These are phyloP conservation scores for Camponotus vicinus DNA, from an alignment of 1,140 invertebrate species.

Conservation along the genomic window DNA sequence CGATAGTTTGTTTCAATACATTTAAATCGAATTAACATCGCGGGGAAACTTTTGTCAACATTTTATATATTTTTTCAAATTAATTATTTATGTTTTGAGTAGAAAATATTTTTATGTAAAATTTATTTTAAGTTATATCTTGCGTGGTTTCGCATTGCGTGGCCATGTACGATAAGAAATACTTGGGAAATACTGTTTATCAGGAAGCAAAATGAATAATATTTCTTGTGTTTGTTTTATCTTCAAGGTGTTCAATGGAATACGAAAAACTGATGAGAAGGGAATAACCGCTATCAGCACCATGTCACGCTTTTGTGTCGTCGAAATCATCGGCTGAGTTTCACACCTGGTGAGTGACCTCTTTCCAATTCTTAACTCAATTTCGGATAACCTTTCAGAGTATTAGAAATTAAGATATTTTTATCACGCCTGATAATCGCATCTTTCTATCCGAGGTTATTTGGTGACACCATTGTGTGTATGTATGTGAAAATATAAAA, in stretches of 20 bases:
- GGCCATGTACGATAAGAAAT: conserved; percentile 1
- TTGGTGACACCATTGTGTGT: not conserved
- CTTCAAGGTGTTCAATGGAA: conserved; percentile 33
- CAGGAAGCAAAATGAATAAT: conserved; percentile 28
- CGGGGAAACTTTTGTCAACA: not conserved
- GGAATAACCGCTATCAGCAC: conserved; percentile 8
- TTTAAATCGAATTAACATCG: not conserved
- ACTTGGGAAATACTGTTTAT: conserved; percentile 33
- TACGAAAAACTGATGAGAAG: not conserved
- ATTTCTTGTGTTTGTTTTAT: conserved; percentile 42
- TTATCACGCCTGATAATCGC: conserved; percentile 1
- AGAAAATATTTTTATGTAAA: conserved; percentile 1
- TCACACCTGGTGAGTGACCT: conserved; percentile 34
- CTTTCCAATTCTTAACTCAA: conserved; percentile 3
- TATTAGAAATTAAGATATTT: not conserved
- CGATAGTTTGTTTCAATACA: not conserved
- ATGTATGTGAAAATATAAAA: not conserved
- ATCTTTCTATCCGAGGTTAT: no score
- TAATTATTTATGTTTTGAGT: not conserved
- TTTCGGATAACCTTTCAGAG: not conserved
- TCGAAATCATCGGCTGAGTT: conserved; percentile 24
- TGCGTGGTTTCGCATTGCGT: not conserved
- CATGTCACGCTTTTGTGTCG: conserved; percentile 24
- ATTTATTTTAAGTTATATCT: not conserved
- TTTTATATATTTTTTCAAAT: conserved; percentile 5